Evolutionary conservation across 2,797 vertebrate genomes (phyloP), one percentile per base, ranked within the genome.

Genomic region (Ctenochaetus hawaiiensis): DNA sequence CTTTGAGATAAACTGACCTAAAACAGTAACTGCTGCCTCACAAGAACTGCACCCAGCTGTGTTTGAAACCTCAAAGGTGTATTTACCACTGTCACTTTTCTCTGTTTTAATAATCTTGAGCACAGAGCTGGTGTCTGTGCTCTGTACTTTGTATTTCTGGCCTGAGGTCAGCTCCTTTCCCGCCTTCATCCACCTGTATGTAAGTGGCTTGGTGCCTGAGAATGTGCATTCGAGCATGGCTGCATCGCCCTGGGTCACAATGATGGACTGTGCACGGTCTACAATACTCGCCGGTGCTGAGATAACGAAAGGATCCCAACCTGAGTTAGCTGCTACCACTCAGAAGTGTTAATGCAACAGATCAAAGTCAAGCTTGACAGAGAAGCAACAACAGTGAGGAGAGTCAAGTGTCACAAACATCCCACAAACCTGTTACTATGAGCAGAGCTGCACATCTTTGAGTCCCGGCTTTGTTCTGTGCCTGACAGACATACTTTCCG

Each of bases 401-500:
- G 30, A 13, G 26, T 6, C 23, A 12, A 77, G 18, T 75, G 8
- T 10, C 37, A 83, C 22, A 69, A 41, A 87, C 30, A n/a, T 72
- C 49, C 51, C 65, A 98, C 98, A 82, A 95, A 99, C 97, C 98
- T 98, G 97, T 98, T 2, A 99, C 97, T 66, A 93, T 88, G 65
- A 99, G 93, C 45, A 96, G 52, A 10, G 97, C 96, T 67, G 94
- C 95, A 87, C 97, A 98, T 80, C 96, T 96, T 86, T 97, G 97
- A 91, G 96, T 95, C 77, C 98, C 97, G 0, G 97, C 97, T 86
- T 96, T 96, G 48, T 99, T 99, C 93, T 97, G 97, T 60, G 96
- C 98, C 86, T 97, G 94, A 93, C 98, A 99, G 52, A 96, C 94
- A 67, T 99, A 99, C 86, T 97, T 99, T 64, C 98, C 97, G 56